These are phyloP conservation scores for Linnaemya tessellans DNA, from an alignment of 2,888 invertebrate genomes.

Conservation along the genomic window DNA sequence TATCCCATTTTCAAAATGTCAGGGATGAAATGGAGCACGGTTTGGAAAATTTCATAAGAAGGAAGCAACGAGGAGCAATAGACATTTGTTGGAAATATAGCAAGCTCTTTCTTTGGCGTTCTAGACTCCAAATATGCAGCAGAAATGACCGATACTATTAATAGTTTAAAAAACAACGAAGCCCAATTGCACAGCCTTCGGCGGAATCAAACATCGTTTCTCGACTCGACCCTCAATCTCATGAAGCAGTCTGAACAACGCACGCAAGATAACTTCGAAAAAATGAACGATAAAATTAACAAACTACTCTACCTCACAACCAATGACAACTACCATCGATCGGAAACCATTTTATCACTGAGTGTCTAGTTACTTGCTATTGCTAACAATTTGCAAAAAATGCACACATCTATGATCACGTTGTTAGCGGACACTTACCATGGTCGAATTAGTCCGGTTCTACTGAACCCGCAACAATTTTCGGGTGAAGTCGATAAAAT, in stretches of 20 bases:
- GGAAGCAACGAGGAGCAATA: neutral
- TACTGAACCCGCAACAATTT: neutral
- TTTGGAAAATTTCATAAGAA: neutral
- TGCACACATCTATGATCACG: neutral
- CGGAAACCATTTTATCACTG: neutral
- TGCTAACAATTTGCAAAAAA: too few relatives aligned
- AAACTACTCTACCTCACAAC: too few relatives aligned
- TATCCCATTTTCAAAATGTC: too few relatives aligned
- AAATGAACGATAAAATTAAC: neutral
- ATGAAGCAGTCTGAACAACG: too few relatives aligned
- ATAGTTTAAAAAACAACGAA: too few relatives aligned
- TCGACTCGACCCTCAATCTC: too few relatives aligned
- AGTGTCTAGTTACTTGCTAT: too few relatives aligned
- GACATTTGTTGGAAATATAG: neutral
- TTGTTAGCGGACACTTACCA: neutral
- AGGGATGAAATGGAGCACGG: neutral
- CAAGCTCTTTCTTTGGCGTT: neutral
- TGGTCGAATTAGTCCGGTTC: neutral
- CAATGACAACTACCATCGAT: neutral
- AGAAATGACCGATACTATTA: too few relatives aligned
- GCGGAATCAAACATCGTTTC: too few relatives aligned
- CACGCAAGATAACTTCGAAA: neutral
- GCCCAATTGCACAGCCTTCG: too few relatives aligned
- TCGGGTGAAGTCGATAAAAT: too few relatives aligned
- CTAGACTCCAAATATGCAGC: too few relatives aligned